Conservation (phyloP, 2,797 vertebrate species). For the Melanotaenia maccullochi region DNA sequence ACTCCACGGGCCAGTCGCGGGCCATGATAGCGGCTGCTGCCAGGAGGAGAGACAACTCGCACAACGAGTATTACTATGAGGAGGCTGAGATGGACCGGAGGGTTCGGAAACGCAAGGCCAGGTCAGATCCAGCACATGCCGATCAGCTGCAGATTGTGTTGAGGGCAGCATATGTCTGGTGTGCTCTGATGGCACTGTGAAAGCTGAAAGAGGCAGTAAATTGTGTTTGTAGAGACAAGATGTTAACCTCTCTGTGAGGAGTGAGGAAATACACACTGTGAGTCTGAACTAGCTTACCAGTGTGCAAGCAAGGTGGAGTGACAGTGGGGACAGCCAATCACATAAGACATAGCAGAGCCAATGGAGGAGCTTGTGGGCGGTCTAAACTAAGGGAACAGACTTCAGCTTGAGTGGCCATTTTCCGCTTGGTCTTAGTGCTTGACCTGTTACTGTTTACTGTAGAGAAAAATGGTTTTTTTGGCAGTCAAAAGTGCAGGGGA, state of each 20-base stretch:
- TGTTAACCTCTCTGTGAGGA: not conserved
- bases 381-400: no score
- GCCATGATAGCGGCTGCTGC: constrained; percentile 92
- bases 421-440: no score
- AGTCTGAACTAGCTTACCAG: not conserved
- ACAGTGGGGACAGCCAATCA: no score
- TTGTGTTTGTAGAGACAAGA: not conserved
- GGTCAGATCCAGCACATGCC: constrained; percentile 72
- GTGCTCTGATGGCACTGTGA: not conserved
- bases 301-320: no score
- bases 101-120: constrained; percentile 90
- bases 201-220: not conserved
- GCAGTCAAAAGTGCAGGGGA: no score
- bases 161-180: not conserved
- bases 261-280: not conserved
- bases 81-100: constrained; percentile 92
- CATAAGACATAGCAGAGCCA: no score
- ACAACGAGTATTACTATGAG: constrained; percentile 94
- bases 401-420: no score
- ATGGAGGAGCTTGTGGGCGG: no score
- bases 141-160: not conserved
- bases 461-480: no score
- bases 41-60: constrained; percentile 90
- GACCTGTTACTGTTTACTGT: no score
- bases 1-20: constrained; percentile 88